Conservation (phyloP, 2,113 vertebrate genomes). For the Carollia perspicillata region DNA sequence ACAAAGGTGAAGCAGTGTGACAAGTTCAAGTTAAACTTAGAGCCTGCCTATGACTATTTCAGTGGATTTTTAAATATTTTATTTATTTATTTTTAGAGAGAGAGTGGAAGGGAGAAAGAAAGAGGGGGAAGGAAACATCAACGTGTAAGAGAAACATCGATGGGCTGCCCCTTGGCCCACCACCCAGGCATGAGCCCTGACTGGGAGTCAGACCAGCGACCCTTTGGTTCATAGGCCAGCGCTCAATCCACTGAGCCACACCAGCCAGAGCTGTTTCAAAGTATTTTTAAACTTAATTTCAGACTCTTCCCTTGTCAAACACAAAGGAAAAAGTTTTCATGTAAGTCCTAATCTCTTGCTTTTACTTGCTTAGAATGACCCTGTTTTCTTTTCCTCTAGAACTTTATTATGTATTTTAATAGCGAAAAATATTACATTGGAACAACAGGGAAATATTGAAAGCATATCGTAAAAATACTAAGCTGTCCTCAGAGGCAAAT, state of each 20-base stretch:
- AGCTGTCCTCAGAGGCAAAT: conserved; percentile 55
- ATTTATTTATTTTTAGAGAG: background rate
- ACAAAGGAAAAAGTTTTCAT: background rate
- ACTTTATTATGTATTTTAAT: conserved; percentile 70
- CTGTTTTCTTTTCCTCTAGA: conserved; percentile 7
- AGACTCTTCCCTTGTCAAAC: background rate
- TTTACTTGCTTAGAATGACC: background rate
- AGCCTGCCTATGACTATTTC: background rate
- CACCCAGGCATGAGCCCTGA: background rate
- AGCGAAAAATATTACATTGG: conserved; percentile 52
- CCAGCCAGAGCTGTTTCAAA: background rate
- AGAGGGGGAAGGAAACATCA: background rate
- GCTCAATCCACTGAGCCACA: background rate
- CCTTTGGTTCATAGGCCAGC: background rate
- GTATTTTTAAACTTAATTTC: background rate
- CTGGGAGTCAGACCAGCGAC: background rate
- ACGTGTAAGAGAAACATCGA: background rate
- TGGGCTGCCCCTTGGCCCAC: background rate
- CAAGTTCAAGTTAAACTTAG: background rate
- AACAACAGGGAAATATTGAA: conserved; percentile 65
- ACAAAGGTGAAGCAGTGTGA: background rate
- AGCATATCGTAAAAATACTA: conserved; percentile 46
- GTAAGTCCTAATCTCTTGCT: background rate
- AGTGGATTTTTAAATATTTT: background rate
- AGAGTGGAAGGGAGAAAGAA: background rate